phyloP scores from a whole-genome alignment of 2,113 vertebrate genomes.

The Pandion haliaetus region DNA sequence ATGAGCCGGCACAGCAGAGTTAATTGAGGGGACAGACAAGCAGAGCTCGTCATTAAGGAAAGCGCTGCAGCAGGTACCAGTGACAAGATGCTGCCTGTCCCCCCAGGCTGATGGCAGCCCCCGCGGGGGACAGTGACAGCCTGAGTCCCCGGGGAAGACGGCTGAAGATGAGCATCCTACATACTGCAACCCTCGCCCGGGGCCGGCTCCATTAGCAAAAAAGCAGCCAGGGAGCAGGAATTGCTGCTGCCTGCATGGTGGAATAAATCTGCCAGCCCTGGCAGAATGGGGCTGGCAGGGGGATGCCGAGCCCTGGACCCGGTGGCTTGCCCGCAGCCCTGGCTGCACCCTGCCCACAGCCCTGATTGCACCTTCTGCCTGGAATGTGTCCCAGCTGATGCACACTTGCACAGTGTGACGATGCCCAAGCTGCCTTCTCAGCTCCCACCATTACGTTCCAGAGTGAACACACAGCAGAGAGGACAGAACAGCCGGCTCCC shows the following conservation, averaged over 20 bases:
- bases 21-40: constrained; percentile 32
- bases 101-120: constrained; percentile 18
- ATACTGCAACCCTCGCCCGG: neutral
- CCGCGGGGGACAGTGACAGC: neutral
- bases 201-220: neutral
- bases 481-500: constrained; percentile 9
- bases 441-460: constrained; percentile 26
- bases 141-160: neutral
- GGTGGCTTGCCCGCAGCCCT: neutral
- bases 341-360: neutral
- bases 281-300: neutral
- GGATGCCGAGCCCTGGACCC: neutral
- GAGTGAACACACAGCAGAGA: neutral
- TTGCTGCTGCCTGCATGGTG: neutral
- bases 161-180: neutral
- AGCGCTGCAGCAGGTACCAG: neutral
- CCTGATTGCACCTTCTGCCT: neutral
- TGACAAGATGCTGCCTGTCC: constrained; percentile 15
- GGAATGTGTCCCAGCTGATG: neutral
- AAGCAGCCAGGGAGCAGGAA: neutral
- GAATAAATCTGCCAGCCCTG: neutral
- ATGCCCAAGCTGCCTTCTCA: neutral
- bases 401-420: accelerated
- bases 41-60: neutral
- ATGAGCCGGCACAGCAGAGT: constrained; percentile 9